A percentile compares a stretch with the other conserved stretches of the same genome.
phyloP scores from a whole-genome alignment of 2,113 vertebrate species.

The Ceyx margarethae region DNA sequence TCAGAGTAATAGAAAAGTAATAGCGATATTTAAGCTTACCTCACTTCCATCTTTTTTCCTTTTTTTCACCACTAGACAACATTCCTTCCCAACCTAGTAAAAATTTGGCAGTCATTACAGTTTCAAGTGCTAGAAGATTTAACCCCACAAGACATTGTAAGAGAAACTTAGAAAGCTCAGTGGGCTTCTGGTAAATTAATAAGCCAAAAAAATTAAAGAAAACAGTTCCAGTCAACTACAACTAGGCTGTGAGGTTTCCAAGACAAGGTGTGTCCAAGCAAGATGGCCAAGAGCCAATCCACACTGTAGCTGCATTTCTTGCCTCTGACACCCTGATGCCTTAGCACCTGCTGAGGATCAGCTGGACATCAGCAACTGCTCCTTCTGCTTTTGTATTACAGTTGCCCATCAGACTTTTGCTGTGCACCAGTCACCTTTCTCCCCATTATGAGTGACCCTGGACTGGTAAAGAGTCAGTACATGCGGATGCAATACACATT shows the following conservation, averaged over 20 bases:
- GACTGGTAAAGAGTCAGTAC: not conserved
- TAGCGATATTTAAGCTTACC: not conserved
- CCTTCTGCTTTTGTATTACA: not conserved
- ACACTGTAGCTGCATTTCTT: rapidly evolving
- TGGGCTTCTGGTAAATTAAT: not conserved
- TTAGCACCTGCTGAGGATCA: not conserved
- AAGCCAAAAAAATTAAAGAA: not conserved
- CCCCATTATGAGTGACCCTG: rapidly evolving
- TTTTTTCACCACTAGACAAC: not conserved
- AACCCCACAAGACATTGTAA: not conserved
- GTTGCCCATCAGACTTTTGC: not conserved
- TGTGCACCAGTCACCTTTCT: not conserved
- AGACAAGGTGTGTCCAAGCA: not conserved
- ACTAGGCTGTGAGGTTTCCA: not conserved
- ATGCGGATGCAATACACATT: rapidly evolving
- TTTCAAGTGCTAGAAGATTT: not conserved
- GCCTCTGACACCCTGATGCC: not conserved
- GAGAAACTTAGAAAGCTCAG: not conserved
- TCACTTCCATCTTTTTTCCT: not conserved
- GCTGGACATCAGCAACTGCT: not conserved
- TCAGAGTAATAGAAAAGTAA: not conserved
- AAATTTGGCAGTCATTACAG: not conserved
- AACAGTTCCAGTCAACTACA: not conserved
- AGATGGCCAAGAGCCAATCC: not conserved
- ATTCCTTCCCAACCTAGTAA: not conserved